phyloP scores from a whole-genome alignment of 1,140 invertebrate genomes.

The Drosophila navojoa region DNA sequence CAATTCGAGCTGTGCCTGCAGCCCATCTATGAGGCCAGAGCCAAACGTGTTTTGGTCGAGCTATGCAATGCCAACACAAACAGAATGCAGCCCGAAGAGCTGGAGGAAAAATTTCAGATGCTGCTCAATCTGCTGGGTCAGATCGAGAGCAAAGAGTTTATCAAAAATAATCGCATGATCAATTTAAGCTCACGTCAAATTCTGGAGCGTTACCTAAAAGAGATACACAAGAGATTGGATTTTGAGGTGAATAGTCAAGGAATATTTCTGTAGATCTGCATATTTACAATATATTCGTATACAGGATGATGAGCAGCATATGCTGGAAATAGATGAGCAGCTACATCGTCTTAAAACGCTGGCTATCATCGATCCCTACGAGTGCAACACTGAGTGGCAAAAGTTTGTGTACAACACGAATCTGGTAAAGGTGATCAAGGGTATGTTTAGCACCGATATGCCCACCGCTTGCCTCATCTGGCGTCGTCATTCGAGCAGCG shows the following conservation, averaged over 20 bases:
- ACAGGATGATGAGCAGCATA: constrained; percentile 64
- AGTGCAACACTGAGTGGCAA: constrained; percentile 77
- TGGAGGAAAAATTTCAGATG: constrained; percentile 51
- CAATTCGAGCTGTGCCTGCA: constrained; percentile 80
- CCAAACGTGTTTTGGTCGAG: constrained; percentile 71
- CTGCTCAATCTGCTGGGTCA: constrained; percentile 55
- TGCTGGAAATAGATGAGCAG: constrained; percentile 77
- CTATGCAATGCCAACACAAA: constrained; percentile 49
- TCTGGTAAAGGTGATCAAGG: constrained; percentile 60
- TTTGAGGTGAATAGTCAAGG: constrained; percentile 53
- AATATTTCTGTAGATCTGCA: no score
- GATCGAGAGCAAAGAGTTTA: constrained; percentile 70
- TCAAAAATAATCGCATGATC: constrained; percentile 71
- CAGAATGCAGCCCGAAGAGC: neutral
- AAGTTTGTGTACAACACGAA: constrained; percentile 81
- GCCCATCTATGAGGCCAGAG: constrained; percentile 78
- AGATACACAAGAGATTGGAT: constrained; percentile 62
- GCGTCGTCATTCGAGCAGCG: constrained; percentile 72
- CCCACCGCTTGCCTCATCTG: constrained; percentile 75
- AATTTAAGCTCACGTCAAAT: constrained; percentile 71
- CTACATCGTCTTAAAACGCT: constrained; percentile 76
- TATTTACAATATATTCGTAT: neutral
- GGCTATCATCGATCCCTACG: constrained; percentile 79
- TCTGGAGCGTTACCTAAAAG: constrained; percentile 64
- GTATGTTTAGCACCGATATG: constrained; percentile 74